Percentiles rank a stretch among this genome's conserved stretches.
These are phyloP conservation scores for Fringilla coelebs DNA, from an alignment of 2,797 vertebrate species.

Conservation along the genomic window DNA sequence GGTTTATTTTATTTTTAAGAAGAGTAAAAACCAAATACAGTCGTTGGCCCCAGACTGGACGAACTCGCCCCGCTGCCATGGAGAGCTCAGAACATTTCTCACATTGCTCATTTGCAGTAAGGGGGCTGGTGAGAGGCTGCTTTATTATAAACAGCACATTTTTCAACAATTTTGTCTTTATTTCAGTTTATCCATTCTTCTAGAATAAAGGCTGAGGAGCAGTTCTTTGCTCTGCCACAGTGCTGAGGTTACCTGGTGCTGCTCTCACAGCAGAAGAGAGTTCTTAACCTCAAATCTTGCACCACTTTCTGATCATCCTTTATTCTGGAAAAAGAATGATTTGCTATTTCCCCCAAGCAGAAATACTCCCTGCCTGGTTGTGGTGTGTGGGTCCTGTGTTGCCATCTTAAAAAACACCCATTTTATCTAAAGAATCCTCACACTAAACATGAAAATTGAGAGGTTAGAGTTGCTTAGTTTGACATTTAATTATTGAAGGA, in stretches of 20 bases:
- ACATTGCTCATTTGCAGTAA: not conserved
- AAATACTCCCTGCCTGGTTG: not conserved
- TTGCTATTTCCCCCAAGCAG: not conserved
- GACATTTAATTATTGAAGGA: not conserved
- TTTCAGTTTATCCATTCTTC: not conserved
- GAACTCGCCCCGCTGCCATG: accelerated
- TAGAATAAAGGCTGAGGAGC: not conserved
- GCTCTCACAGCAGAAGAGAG: not conserved
- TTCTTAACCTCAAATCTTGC: not conserved
- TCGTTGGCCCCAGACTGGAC: not conserved
- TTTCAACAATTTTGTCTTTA: not conserved
- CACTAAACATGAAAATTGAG: not conserved
- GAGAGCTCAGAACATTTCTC: not conserved
- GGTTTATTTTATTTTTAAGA: not conserved
- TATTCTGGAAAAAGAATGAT: not conserved
- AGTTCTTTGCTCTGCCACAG: not conserved
- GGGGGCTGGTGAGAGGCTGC: not conserved
- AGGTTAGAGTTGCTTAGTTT: not conserved
- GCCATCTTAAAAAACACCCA: not conserved
- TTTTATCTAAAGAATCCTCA: not conserved
- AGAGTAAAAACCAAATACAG: not conserved
- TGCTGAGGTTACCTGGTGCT: not conserved
- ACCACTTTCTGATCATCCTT: not conserved
- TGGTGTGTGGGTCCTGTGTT: not conserved
- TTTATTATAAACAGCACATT: not conserved